Base-by-base conservation (phyloP, 2,888 invertebrate genomes). In the Calliopum simillimum region DNA sequence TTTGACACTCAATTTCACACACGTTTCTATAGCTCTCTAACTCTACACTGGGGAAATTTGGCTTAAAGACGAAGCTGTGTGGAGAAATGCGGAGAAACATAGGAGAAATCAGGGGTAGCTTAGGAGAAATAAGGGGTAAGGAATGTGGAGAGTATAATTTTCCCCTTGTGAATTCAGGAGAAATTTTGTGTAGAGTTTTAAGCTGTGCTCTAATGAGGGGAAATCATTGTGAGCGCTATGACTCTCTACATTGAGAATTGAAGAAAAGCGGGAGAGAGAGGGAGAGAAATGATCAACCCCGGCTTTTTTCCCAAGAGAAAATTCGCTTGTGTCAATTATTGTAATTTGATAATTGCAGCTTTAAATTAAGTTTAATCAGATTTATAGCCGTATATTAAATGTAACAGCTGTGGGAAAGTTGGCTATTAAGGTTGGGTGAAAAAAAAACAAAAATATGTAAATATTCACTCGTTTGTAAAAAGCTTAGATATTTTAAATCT, bases 341-440 rank as follows among this genome's bases (percentile, higher is more conserved):
- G 8, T 49, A 49, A 67, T 59, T 67, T 49, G 67, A 67, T 67
- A 59, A 67, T 59, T 59, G 64, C 12, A 16, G 14, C 58, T 58
- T 47, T 58, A 58, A 61, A 33, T 67, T 49, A 44, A 55, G 49
- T 66, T 53, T 33, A 58, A 11, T 56, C 47, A n/a, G 56, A 46
- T 58, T 67, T 59, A 67, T 67, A 8, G 19, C 16, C 47, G 47
- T 49, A 67, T 55, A 58, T 67, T 59, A 67, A 49, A 58, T n/a
- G 49, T 59, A 58, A 67, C 33, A 33, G 59, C 19, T 21, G 59
- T 44, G n/a, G n/a, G 58, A 33, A 33, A 44, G 19, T 44, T 11
- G 3, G 13, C 43, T n/a, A 41, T 58, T 41, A 33, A 33, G 25
- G 16, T 25, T 55, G 14, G 16, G 6, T 19, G 16, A 33, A 33